These are phyloP conservation scores for Plebejus melissa DNA, from an alignment of 2,888 invertebrate genomes.

Conservation along the genomic window DNA sequence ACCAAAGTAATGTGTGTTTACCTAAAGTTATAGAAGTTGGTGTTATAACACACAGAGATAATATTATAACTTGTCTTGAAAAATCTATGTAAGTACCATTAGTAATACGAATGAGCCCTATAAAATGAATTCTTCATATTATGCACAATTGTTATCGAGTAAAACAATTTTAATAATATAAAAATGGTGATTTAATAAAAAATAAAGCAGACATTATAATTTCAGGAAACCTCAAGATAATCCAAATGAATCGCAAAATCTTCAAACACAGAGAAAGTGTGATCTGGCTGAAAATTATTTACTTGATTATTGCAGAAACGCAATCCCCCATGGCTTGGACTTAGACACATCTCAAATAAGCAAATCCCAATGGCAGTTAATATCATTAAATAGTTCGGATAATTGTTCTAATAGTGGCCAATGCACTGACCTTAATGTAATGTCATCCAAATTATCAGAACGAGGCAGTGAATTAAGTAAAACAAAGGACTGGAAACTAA, in stretches of 20 bases:
- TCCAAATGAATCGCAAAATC: conserved; percentile 46
- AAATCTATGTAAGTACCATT: conserved; percentile 55
- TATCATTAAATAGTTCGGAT: conserved; percentile 40
- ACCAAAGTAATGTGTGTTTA: conserved; percentile 50
- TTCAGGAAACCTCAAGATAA: conserved; percentile 53
- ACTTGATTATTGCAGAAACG: conserved; percentile 57
- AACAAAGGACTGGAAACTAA: conserved; percentile 29
- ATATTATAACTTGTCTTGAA: conserved; percentile 44
- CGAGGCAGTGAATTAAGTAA: not conserved
- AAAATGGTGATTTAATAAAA: not conserved
- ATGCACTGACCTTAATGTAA: conserved; percentile 38
- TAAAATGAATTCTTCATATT: not conserved
- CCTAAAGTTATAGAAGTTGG: conserved; percentile 56
- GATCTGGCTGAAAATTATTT: conserved; percentile 59
- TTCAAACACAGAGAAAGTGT: conserved; percentile 45
- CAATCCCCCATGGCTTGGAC: conserved; percentile 51
- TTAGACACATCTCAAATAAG: conserved; percentile 52
- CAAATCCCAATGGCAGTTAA: conserved; percentile 42
- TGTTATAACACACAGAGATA: conserved; percentile 53
- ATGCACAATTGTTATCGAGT: not conserved
- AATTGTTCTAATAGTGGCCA: conserved; percentile 33
- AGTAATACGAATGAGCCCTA: not conserved
- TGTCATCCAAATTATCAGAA: conserved; percentile 6
- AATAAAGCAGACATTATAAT: conserved; percentile 27
- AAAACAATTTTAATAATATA: not conserved